These are phyloP conservation scores for Ctenomys sociabilis DNA, from an alignment of 2,113 vertebrate genomes.

Conservation along the genomic window DNA sequence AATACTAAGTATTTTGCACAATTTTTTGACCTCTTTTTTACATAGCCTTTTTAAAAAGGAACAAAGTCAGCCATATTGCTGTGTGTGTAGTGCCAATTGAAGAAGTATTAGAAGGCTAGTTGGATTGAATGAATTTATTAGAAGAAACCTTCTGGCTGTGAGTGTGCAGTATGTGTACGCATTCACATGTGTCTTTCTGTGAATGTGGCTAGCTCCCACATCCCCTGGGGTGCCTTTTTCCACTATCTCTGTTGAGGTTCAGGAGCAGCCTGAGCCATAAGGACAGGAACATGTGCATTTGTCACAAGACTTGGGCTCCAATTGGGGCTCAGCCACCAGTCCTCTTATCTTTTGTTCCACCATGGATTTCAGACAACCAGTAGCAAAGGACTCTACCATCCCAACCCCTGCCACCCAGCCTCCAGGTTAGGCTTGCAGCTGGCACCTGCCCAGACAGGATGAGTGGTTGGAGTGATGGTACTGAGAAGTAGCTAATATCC, in stretches of 20 bases:
- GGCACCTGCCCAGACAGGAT: constrained; percentile 64
- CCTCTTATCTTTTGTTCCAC: neutral
- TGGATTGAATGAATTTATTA: constrained; percentile 38
- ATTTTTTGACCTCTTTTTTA: constrained; percentile 82
- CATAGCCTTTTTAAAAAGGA: constrained; percentile 58
- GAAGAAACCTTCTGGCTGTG: neutral
- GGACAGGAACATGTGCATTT: neutral
- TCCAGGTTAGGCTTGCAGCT: neutral
- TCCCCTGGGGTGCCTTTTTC: neutral
- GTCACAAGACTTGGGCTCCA: neutral
- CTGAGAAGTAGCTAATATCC: neutral
- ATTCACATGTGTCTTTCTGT: neutral
- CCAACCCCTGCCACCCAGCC: neutral
- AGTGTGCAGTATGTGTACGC: neutral
- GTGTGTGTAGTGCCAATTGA: constrained; percentile 58
- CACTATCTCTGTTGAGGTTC: neutral
- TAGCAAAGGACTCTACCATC: neutral
- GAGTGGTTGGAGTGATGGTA: constrained; percentile 15
- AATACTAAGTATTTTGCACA: constrained; percentile 87
- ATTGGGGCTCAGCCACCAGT: neutral
- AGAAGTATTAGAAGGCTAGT: constrained; percentile 22
- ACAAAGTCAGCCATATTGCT: constrained; percentile 48
- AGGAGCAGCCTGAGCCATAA: neutral
- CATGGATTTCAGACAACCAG: constrained; percentile 13
- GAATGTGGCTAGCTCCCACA: neutral